Conservation (phyloP, 2,888 invertebrate species). For the Psylliodes chrysocephalus region DNA sequence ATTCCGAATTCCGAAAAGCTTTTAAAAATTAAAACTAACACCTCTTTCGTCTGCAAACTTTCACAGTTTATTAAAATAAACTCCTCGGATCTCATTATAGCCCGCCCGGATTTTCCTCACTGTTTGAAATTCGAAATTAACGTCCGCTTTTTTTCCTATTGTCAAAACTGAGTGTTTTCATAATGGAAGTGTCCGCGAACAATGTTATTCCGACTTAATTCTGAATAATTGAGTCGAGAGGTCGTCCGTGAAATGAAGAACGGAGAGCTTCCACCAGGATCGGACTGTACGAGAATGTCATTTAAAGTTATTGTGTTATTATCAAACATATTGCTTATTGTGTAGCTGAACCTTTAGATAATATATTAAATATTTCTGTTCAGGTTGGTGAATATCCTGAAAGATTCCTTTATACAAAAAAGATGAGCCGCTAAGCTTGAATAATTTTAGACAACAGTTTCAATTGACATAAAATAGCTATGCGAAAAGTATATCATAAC, state of each 20-base stretch:
- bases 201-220: slow-evolving; percentile 45
- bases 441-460: too few species aligned
- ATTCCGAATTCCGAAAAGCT: neutral
- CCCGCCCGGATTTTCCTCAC: slow-evolving; percentile 5
- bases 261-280: neutral
- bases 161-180: slow-evolving; percentile 42
- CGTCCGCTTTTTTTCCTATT: slow-evolving; percentile 29
- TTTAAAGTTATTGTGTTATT: too few species aligned
- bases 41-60: neutral
- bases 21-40: slow-evolving; percentile 5
- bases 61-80: slow-evolving; percentile 1
- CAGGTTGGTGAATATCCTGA: too few species aligned
- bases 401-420: too few species aligned
- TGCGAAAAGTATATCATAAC: too few species aligned
- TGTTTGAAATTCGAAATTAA: slow-evolving; percentile 18
- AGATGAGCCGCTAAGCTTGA: too few species aligned
- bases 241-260: slow-evolving; percentile 21
- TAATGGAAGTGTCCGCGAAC: slow-evolving; percentile 42
- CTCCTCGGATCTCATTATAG: slow-evolving; percentile 6
- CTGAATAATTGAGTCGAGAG: slow-evolving; percentile 43
- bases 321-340: too few species aligned
- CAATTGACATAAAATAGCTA: too few species aligned
- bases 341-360: too few species aligned
- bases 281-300: too few species aligned
- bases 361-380: too few species aligned